Conservation (phyloP, 2,888 invertebrate genomes). For the Ephialtes manifestator region DNA sequence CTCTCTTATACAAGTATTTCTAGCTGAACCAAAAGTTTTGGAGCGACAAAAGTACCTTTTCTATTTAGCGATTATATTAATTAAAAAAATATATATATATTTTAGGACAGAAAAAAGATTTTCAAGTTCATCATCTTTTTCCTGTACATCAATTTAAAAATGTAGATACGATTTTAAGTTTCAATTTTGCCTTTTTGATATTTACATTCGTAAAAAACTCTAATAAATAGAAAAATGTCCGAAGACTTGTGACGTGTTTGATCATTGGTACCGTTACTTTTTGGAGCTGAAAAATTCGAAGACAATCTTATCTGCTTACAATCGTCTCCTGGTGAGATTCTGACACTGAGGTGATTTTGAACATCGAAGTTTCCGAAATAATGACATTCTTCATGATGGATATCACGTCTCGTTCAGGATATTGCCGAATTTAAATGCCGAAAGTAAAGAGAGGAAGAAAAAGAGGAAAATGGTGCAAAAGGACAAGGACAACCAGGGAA, state of each 20-base stretch:
- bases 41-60: no score
- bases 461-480: conserved; percentile 14
- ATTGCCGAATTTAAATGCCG: conserved; percentile 36
- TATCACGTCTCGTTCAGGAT: conserved; percentile 4
- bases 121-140: no score
- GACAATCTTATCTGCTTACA: conserved; percentile 6
- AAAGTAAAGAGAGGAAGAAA: neutral
- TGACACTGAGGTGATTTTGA: conserved; percentile 10
- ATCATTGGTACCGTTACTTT: no score
- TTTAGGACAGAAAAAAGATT: no score
- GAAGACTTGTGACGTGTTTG: no score
- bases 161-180: no score
- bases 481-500: conserved; percentile 43
- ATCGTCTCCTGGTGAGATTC: neutral
- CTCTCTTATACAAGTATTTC: conserved; percentile 61
- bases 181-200: no score
- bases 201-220: no score
- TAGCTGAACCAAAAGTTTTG: conserved; percentile 62
- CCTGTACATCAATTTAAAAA: no score
- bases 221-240: no score
- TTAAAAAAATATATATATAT: no score
- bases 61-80: no score
- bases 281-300: neutral
- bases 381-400: conserved; percentile 9
- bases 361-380: conserved; percentile 47